Evolutionary conservation across 2,888 invertebrate genomes (phyloP), one percentile per base, ranked within the genome.

Genomic region (Sesia apiformis): DNA sequence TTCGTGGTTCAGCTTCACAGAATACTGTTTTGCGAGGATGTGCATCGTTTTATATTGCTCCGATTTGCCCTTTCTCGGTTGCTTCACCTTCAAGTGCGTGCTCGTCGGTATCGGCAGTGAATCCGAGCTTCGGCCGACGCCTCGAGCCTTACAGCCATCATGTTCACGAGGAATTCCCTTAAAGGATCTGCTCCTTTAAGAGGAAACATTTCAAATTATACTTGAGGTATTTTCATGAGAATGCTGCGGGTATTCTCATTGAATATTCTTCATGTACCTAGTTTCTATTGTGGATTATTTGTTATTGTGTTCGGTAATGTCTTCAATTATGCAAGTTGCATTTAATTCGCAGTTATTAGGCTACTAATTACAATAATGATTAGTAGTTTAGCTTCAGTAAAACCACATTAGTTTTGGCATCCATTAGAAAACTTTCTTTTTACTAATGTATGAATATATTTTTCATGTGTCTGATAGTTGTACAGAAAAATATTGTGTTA

Each of bases 1-100:
- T 60, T 63, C 70, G 74, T 72, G 69, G 78, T 80, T 81, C 74
- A 74, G 72, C 74, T 76, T 74, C 69, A 74, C 79, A 72, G 87
- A 87, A 85, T 88, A 87, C 78, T 70, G 69, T 76, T 67, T 49
- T 61, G 71, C 68, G 78, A 81, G 76, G 87, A 87, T 87, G 82
- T 81, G 80, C 81, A 71, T 75, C 84, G 82, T 85, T 87, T 86
- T 89, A 89, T 89, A 89, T 84, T 81, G 79, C 74, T 81, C 82
- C 76, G 83, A 64, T 76, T 81, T 82, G 88, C 88, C 88, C 88
- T 89, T 88, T 89, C 86, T 81, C 83, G 75, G 77, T 86, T 84
- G 83, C 85, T 64, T 87, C 86, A 88, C 88, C 87, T 87, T 87
- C 46, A 46, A 46, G 87, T 83, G 85, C 82, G 79, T 80, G 77